phyloP scores from a whole-genome alignment of 1,140 invertebrate species.

The Pomacea maculata region DNA sequence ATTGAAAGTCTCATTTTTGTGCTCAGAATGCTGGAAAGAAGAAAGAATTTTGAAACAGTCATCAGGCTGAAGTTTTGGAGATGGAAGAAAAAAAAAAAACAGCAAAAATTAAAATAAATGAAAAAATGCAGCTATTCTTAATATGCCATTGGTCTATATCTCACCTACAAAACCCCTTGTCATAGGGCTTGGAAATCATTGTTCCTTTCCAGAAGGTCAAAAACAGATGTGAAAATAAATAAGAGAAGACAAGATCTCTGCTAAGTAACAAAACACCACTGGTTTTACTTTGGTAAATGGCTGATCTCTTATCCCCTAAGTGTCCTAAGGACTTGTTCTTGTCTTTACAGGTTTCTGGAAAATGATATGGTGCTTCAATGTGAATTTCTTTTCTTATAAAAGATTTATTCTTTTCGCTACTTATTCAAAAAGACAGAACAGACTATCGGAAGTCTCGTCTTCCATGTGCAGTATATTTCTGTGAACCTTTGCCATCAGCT shows the following conservation, averaged over 20 bases:
- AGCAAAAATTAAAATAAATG: no score
- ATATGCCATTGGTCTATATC: no score
- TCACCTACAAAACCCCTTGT: background rate
- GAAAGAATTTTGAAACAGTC: no score
- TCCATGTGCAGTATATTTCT: background rate
- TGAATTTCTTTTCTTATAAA: background rate
- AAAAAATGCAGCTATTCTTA: no score
- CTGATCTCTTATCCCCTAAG: background rate
- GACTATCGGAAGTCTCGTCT: background rate
- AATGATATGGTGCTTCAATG: constrained; percentile 1
- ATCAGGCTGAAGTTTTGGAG: no score
- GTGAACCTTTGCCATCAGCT: background rate
- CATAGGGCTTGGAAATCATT: background rate
- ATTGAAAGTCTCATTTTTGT: background rate
- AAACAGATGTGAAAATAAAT: background rate
- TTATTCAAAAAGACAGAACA: background rate
- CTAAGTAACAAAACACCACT: background rate
- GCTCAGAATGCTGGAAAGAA: background rate
- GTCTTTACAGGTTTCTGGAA: background rate
- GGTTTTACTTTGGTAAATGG: background rate
- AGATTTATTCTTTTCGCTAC: constrained; percentile 5
- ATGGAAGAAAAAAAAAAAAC: no score
- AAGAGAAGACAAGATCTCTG: background rate
- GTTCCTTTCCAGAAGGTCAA: background rate
- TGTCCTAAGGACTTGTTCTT: background rate